Evolutionary conservation across 1,140 invertebrate species (phyloP).

Genomic region (Musca domestica): DNA sequence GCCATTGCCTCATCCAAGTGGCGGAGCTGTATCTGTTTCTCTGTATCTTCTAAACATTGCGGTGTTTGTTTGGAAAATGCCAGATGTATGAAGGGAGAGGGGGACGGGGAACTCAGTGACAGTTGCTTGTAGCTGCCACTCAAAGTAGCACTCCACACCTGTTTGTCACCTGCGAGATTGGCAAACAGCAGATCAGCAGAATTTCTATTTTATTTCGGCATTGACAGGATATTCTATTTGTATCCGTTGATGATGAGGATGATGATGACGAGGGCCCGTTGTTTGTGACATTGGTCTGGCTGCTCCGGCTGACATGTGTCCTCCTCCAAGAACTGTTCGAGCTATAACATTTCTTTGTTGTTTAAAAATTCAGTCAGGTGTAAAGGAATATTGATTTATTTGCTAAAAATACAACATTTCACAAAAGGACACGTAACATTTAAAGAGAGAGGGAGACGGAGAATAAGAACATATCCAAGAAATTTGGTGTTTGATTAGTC

Average conservation of each 20-base stretch:
- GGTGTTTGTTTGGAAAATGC: background rate
- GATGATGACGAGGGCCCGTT: no score
- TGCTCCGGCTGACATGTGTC: constrained; percentile 15
- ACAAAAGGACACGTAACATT: background rate
- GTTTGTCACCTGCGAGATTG: background rate
- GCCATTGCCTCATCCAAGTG: background rate
- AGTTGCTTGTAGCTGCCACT: no score
- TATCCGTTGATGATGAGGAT: background rate
- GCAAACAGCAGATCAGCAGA: background rate
- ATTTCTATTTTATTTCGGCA: background rate
- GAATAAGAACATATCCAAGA: background rate
- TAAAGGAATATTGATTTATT: constrained; percentile 15
- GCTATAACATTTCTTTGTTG: constrained; percentile 5
- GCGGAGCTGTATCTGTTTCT: background rate
- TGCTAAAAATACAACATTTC: background rate
- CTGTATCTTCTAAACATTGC: background rate
- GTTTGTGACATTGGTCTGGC: background rate
- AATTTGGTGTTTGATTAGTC: no score
- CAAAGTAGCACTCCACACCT: background rate
- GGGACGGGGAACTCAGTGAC: no score
- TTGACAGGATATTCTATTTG: constrained; percentile 11
- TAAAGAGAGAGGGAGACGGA: background rate
- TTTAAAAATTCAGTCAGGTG: constrained; percentile 9
- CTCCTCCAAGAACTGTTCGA: no score
- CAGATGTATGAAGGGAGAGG: background rate